Conservation (phyloP, 1,140 invertebrate genomes). For the Latrodectus geometricus region DNA sequence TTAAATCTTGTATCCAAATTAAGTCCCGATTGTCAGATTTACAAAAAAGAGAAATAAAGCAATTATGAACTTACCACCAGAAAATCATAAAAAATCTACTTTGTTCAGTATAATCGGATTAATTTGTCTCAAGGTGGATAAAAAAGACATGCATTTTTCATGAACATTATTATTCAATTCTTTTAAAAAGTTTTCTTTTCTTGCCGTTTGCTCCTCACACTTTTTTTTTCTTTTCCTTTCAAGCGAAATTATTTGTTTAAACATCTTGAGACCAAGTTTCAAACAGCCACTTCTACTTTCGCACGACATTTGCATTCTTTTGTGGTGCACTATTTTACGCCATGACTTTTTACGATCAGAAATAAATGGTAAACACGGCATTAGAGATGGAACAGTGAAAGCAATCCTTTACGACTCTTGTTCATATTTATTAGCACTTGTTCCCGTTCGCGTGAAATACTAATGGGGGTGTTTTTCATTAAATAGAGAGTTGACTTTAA, state of each 20-base stretch:
- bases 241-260: not conserved
- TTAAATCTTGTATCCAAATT: not conserved
- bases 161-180: not conserved
- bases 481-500: too few species aligned
- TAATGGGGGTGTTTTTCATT: too few species aligned
- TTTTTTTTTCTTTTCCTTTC: not conserved
- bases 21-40: not conserved
- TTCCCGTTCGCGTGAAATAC: not conserved
- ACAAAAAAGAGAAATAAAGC: not conserved
- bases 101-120: not conserved
- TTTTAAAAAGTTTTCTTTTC: not conserved
- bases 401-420: not conserved
- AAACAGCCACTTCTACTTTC: not conserved
- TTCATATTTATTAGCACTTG: not conserved
- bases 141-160: conserved; percentile 1
- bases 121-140: not conserved
- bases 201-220: not conserved
- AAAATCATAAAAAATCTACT: not conserved
- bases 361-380: not conserved
- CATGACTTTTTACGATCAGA: conserved; percentile 5
- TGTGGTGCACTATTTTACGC: not conserved
- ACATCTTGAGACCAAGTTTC: not conserved
- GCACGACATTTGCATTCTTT: not conserved
- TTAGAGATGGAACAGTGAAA: not conserved
- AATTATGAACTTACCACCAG: not conserved